Evolutionary conservation across 2,797 vertebrate genomes (phyloP).

Genomic region (Carduelis carduelis): DNA sequence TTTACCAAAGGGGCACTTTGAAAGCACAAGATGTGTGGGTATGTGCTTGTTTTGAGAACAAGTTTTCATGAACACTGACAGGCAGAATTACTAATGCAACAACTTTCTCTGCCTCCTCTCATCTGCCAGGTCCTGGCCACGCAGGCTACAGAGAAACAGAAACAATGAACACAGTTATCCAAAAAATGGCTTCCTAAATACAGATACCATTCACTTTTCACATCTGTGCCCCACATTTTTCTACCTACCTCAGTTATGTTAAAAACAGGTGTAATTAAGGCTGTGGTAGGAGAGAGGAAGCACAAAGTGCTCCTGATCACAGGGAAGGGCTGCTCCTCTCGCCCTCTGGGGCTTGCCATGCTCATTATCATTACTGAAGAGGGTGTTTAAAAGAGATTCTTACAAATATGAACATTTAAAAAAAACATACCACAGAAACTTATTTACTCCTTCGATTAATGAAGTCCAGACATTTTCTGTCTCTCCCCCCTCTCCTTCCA

Average conservation of each 20-base stretch:
- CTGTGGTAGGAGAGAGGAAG: background rate
- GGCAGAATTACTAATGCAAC: background rate
- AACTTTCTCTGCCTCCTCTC: background rate
- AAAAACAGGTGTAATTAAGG: background rate
- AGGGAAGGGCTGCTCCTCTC: background rate
- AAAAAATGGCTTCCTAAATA: background rate
- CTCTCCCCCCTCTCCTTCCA: background rate
- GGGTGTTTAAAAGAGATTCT: background rate
- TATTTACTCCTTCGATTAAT: background rate
- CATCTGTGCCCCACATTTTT: background rate
- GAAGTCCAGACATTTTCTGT: fast-evolving
- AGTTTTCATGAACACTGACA: background rate
- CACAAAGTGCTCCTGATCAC: background rate
- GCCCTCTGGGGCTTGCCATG: fast-evolving
- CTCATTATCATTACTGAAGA: fast-evolving
- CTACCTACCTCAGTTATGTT: background rate
- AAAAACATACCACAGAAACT: background rate
- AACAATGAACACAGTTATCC: background rate
- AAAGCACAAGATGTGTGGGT: background rate
- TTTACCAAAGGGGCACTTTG: background rate
- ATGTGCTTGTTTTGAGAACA: background rate
- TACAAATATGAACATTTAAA: background rate
- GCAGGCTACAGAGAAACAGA: fast-evolving
- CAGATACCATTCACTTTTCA: background rate
- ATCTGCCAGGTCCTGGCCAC: background rate